A percentile compares a stretch with the other conserved stretches of the same genome.
phyloP scores from a whole-genome alignment of 2,888 invertebrate genomes.

The Cerceris ruficornis region DNA sequence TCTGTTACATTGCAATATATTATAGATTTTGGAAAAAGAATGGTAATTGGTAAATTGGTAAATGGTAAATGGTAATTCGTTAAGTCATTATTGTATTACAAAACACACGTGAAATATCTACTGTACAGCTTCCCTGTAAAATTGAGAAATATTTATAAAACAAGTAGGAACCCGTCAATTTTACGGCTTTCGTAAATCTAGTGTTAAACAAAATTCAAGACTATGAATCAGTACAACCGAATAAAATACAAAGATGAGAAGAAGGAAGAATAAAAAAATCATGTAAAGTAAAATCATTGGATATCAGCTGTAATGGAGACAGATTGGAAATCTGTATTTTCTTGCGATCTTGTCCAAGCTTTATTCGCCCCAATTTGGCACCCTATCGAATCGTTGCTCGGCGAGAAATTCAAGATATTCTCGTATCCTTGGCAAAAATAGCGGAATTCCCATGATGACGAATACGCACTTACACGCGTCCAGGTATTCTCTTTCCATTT shows the following conservation, averaged over 20 bases:
- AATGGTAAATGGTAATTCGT: too few relatives aligned
- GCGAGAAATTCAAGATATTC: conserved; percentile 19
- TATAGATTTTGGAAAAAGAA: too few relatives aligned
- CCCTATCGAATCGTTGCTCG: conserved; percentile 47
- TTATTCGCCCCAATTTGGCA: conserved; percentile 46
- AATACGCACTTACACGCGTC: conserved; percentile 51
- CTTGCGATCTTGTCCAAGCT: conserved; percentile 39
- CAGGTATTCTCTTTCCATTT: conserved; percentile 50
- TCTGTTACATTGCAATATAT: too few relatives aligned
- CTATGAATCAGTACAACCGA: neutral
- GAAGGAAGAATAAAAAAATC: neutral
- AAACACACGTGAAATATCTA: too few relatives aligned
- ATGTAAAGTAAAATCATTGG: neutral
- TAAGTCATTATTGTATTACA: too few relatives aligned
- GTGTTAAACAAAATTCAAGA: neutral
- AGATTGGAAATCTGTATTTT: conserved; percentile 8
- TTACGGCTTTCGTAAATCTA: too few relatives aligned
- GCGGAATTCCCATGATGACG: conserved; percentile 25
- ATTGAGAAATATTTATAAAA: too few relatives aligned
- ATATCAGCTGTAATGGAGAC: neutral
- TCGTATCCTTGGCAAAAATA: conserved; percentile 32
- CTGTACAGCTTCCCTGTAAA: too few relatives aligned
- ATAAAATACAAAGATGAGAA: neutral
- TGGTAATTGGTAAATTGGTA: too few relatives aligned
- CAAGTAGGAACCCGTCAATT: too few relatives aligned